These are phyloP conservation scores for Muntiacus reevesi DNA, from an alignment of 2,113 vertebrate species.

Conservation along the genomic window DNA sequence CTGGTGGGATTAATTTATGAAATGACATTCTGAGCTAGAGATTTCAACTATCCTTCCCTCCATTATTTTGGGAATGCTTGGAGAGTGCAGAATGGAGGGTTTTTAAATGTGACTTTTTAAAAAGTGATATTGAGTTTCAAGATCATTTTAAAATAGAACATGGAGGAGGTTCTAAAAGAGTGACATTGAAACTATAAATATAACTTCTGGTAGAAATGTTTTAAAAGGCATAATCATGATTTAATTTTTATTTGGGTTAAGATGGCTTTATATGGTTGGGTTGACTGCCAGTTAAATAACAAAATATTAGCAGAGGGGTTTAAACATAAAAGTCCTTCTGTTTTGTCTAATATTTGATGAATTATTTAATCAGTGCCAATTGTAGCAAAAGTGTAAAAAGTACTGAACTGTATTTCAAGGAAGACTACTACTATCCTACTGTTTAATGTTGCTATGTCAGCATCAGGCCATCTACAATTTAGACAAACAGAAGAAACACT, in stretches of 20 bases:
- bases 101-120: constrained; percentile 9
- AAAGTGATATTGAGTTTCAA: not conserved
- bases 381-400: not conserved
- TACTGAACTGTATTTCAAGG: not conserved
- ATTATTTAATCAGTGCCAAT: not conserved
- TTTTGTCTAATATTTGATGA: not conserved
- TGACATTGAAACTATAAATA: not conserved
- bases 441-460: not conserved
- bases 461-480: not conserved
- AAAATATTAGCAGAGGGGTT: not conserved
- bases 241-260: not conserved
- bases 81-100: not conserved
- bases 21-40: not conserved
- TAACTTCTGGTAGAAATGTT: not conserved
- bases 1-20: constrained; percentile 23
- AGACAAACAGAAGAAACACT: not conserved
- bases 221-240: not conserved
- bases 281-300: not conserved
- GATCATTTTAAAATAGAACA: not conserved
- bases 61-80: not conserved
- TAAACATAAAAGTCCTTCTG: not conserved
- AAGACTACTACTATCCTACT: not conserved
- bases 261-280: no score
- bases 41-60: not conserved
- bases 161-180: not conserved